A percentile compares a stretch with the other conserved stretches of the same genome.
Evolutionary conservation across 2,113 vertebrate genomes (phyloP).

Genomic region (Triplophysa rosa): DNA sequence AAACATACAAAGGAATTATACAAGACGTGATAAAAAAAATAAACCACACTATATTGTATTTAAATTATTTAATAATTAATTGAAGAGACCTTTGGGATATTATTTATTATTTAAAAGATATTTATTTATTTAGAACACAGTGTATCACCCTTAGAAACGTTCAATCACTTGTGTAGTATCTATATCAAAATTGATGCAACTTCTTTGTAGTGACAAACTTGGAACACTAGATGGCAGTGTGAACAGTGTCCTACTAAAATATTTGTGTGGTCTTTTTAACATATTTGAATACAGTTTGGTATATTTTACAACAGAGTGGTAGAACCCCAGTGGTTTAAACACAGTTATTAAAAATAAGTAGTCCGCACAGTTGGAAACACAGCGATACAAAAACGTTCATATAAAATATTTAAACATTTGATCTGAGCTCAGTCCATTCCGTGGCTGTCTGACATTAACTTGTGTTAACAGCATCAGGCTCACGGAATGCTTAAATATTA

Average conservation of each 20-base stretch:
- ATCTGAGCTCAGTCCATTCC: slow-evolving; percentile 3
- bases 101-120: too few relatives aligned
- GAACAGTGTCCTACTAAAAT: slow-evolving; percentile 1
- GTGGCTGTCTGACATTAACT: background rate
- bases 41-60: background rate
- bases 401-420: background rate
- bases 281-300: background rate
- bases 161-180: background rate
- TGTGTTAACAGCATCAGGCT: slow-evolving; percentile 5
- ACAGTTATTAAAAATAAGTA: background rate
- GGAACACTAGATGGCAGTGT: slow-evolving; percentile 20
- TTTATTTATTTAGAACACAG: slow-evolving; percentile 5
- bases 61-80: background rate
- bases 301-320: background rate
- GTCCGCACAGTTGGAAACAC: background rate
- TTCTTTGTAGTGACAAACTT: background rate
- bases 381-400: slow-evolving; percentile 1
- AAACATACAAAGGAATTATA: background rate
- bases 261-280: background rate
- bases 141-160: background rate
- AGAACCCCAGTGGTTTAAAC: slow-evolving; percentile 8
- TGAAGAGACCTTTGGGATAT: background rate
- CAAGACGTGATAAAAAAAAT: background rate
- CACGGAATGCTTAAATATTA: slow-evolving; percentile 2
- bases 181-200: background rate